These are phyloP conservation scores for Hetaerina titia DNA, from an alignment of 2,888 invertebrate species.

Conservation along the genomic window DNA sequence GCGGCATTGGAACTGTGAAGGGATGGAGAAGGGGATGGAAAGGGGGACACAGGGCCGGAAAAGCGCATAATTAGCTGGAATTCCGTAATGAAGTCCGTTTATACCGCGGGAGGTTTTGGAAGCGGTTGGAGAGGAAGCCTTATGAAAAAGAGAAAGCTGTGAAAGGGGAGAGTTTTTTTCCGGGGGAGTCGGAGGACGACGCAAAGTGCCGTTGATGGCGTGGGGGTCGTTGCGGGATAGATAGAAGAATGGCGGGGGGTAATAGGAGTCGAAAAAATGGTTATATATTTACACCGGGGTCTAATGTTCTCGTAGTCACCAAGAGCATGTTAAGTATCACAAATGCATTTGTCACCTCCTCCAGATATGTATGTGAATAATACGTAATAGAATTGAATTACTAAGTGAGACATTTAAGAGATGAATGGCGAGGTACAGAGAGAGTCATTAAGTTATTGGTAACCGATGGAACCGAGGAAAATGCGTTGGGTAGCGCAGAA, in stretches of 20 bases:
- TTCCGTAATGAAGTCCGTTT: conserved; percentile 18
- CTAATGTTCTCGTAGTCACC: too few relatives aligned
- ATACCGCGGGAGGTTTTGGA: not conserved
- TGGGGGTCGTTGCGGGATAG: not conserved
- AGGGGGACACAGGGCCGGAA: not conserved
- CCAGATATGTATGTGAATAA: too few relatives aligned
- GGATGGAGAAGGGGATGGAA: not conserved
- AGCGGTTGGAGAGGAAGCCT: not conserved
- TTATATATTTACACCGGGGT: not conserved
- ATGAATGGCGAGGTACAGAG: too few relatives aligned
- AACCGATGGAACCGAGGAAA: too few relatives aligned
- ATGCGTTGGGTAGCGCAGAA: too few relatives aligned
- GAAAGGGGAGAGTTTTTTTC: not conserved
- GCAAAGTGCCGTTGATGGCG: not conserved
- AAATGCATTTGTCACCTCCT: too few relatives aligned
- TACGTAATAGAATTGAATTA: too few relatives aligned
- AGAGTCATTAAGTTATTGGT: too few relatives aligned
- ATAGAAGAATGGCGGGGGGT: not conserved
- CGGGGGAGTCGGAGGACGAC: not conserved
- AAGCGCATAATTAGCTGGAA: conserved; percentile 12
- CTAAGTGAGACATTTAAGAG: too few relatives aligned
- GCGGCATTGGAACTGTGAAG: not conserved
- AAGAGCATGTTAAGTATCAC: too few relatives aligned
- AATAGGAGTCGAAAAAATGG: not conserved
- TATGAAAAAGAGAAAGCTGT: not conserved